These are phyloP conservation scores for Caenorhabditis sp. DNA, from an alignment of 2,888 invertebrate genomes.

Conservation along the genomic window DNA sequence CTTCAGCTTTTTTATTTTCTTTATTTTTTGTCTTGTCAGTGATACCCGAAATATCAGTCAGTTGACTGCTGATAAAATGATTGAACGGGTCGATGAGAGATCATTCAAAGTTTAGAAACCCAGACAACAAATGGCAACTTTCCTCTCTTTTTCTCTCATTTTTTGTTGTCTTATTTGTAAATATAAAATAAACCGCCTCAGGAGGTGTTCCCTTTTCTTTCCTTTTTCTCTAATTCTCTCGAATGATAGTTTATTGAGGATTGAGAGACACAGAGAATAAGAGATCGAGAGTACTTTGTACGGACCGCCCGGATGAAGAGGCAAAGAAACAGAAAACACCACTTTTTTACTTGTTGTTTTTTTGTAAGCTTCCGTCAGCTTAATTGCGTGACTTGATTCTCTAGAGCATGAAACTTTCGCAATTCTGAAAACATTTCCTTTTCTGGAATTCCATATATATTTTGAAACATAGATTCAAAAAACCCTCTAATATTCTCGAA, in stretches of 20 bases:
- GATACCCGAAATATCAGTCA: constrained; percentile 12
- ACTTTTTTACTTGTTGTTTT: too few relatives aligned
- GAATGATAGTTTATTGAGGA: background rate
- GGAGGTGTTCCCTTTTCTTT: background rate
- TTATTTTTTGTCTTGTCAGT: constrained; percentile 10
- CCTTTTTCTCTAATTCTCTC: background rate
- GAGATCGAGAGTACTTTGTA: background rate
- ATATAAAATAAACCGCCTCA: background rate
- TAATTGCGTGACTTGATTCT: too few relatives aligned
- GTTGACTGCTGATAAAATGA: background rate
- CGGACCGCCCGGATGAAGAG: background rate
- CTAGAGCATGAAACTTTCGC: too few relatives aligned
- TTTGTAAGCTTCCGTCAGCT: too few relatives aligned
- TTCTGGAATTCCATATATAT: too few relatives aligned
- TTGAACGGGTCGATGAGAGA: too few relatives aligned
- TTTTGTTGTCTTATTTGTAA: background rate
- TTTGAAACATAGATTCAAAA: too few relatives aligned
- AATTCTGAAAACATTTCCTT: too few relatives aligned
- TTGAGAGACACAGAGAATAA: background rate
- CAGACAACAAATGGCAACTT: background rate
- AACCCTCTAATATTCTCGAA: too few relatives aligned
- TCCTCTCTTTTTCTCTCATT: background rate
- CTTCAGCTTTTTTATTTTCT: background rate
- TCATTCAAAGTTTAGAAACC: background rate
- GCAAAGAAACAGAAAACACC: background rate